phyloP scores from a whole-genome alignment of 2,113 vertebrate species.

The Pollachius pollachius region DNA sequence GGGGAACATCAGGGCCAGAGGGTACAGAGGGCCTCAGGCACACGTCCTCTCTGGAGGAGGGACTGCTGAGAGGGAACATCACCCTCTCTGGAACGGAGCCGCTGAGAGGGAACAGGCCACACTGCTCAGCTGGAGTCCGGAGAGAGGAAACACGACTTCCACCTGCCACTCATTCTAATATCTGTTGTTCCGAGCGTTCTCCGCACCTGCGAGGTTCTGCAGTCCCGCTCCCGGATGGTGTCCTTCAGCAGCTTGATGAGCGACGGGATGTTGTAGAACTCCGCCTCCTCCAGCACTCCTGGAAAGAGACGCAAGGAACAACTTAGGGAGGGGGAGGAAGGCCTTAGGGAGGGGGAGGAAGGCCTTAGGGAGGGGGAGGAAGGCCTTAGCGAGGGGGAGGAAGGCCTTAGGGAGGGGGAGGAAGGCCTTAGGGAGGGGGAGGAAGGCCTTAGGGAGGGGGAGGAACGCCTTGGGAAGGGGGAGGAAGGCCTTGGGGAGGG shows the following conservation, averaged over 20 bases:
- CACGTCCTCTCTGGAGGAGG: background rate
- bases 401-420: background rate
- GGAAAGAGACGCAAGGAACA: background rate
- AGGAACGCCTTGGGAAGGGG: no score
- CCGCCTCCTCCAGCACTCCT: slow-evolving; percentile 97
- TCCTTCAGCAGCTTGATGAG: slow-evolving; percentile 98
- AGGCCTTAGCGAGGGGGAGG: no score
- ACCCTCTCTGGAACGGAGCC: background rate
- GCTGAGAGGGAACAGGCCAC: background rate
- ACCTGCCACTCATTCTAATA: no score
- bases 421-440: no score
- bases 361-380: background rate
- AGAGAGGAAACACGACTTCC: background rate
- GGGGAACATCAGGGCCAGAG: no score
- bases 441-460: background rate
- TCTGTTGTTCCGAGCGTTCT: background rate
- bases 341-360: background rate
- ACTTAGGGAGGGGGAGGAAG: background rate
- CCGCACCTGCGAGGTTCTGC: slow-evolving; percentile 89
- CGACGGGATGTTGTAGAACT: slow-evolving; percentile 99
- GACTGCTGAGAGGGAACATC: background rate
- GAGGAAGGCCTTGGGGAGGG: background rate
- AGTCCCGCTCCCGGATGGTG: slow-evolving; percentile 96
- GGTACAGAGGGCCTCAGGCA: background rate
- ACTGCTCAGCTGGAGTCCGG: no score